A percentile compares a stretch with the other conserved stretches of the same genome.
phyloP scores from a whole-genome alignment of 1,140 invertebrate genomes.

The Parapsyche elsis region DNA sequence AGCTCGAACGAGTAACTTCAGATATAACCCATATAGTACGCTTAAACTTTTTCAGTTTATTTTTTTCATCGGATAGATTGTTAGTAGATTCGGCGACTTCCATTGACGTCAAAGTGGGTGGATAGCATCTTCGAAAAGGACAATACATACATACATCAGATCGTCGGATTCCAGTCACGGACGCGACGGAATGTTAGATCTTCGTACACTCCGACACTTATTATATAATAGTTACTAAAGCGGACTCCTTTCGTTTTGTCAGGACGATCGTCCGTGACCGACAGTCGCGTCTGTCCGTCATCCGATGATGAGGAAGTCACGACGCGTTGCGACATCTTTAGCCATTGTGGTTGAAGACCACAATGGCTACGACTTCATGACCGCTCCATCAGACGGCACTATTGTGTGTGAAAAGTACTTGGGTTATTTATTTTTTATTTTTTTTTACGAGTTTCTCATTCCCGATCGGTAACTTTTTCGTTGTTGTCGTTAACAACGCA shows the following conservation, averaged over 20 bases:
- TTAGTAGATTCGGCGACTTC: too few species aligned
- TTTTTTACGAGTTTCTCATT: neutral
- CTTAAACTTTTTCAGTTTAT: neutral
- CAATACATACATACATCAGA: neutral
- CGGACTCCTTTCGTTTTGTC: neutral
- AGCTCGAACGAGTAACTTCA: too few species aligned
- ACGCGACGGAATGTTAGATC: conserved; percentile 16
- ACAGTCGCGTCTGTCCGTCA: neutral
- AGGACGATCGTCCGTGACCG: conserved; percentile 9
- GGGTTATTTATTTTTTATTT: neutral
- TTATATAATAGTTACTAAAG: neutral
- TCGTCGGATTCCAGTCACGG: conserved; percentile 34
- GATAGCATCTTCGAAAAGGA: conserved; percentile 23
- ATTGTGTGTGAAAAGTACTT: neutral
- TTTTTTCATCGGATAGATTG: neutral
- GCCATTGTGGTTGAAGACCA: neutral
- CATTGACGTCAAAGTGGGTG: too few species aligned
- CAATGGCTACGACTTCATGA: neutral
- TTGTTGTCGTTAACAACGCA: neutral
- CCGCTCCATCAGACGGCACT: neutral
- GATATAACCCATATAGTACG: too few species aligned
- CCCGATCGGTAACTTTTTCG: neutral
- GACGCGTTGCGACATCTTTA: conserved; percentile 20
- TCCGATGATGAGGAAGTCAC: conserved; percentile 40
- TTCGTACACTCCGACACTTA: neutral